A percentile compares a stretch with the other conserved stretches of the same genome.
These are phyloP conservation scores for Lepidurus apus DNA, from an alignment of 1,140 invertebrate genomes.

Conservation along the genomic window DNA sequence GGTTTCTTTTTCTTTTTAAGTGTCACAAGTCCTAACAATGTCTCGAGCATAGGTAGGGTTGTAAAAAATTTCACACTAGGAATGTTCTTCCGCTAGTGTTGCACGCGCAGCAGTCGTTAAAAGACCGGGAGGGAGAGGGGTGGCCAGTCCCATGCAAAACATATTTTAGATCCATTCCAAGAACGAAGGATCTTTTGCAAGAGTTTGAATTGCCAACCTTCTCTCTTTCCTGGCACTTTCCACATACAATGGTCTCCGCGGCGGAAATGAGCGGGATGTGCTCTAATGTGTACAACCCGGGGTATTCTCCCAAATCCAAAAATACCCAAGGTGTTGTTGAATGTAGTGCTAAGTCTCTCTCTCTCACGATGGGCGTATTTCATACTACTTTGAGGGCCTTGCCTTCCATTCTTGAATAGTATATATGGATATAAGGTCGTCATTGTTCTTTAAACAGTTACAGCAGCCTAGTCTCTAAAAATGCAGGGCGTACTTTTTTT, in stretches of 20 bases:
- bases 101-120: neutral
- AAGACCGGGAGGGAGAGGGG: neutral
- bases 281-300: neutral
- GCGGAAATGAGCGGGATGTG: neutral
- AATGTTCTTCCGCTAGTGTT: neutral
- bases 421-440: neutral
- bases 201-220: neutral
- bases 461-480: neutral
- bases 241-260: neutral
- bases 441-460: neutral
- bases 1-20: neutral
- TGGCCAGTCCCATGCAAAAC: no score
- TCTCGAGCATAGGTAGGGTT: neutral
- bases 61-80: neutral
- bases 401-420: neutral
- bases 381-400: neutral
- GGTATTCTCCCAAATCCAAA: constrained; percentile 5
- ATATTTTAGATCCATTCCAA: no score
- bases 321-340: constrained; percentile 19
- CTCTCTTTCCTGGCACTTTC: neutral
- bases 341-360: neutral
- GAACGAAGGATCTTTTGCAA: no score
- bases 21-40: neutral
- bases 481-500: neutral
- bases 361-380: neutral